These are phyloP conservation scores for Acrossocheilus fasciatus DNA, from an alignment of 2,797 vertebrate genomes.

Conservation along the genomic window DNA sequence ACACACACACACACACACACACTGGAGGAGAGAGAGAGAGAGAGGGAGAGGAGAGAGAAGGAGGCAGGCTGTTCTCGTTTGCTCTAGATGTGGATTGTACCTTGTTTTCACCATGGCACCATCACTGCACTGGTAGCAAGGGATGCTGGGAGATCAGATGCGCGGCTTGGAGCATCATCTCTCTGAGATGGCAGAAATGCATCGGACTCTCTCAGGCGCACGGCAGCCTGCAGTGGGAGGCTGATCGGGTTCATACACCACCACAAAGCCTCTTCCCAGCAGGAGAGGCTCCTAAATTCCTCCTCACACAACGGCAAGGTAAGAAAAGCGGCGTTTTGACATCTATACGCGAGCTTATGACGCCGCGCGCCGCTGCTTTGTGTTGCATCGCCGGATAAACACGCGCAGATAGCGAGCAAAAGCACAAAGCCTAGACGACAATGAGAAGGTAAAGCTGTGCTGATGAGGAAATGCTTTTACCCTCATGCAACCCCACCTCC, in stretches of 20 bases:
- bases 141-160: slow-evolving; percentile 66
- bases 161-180: slow-evolving; percentile 72
- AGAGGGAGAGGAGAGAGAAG: slow-evolving; percentile 60
- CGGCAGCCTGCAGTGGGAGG: slow-evolving; percentile 85
- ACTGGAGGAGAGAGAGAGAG: slow-evolving; percentile 34
- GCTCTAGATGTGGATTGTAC: slow-evolving; percentile 75
- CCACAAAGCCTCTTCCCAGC: slow-evolving; percentile 71
- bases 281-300: slow-evolving; percentile 75
- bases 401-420: slow-evolving; percentile 16
- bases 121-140: slow-evolving; percentile 69
- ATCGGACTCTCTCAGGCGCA: slow-evolving; percentile 86
- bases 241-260: slow-evolving; percentile 71
- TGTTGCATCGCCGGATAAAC: slow-evolving; percentile 15
- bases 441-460: slow-evolving; percentile 59
- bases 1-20: slow-evolving; percentile 63
- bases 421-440: slow-evolving; percentile 51
- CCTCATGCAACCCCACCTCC: slow-evolving; percentile 50
- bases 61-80: slow-evolving; percentile 67
- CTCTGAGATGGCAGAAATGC: slow-evolving; percentile 84
- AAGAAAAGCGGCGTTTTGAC: slow-evolving; percentile 67
- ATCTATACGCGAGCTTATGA: background rate
- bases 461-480: slow-evolving; percentile 70
- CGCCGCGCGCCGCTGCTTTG: slow-evolving; percentile 36
- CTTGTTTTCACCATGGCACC: slow-evolving; percentile 70
- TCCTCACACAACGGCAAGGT: slow-evolving; percentile 77